These are phyloP conservation scores for Ischnura elegans DNA, from an alignment of 2,888 invertebrate species.

Conservation along the genomic window DNA sequence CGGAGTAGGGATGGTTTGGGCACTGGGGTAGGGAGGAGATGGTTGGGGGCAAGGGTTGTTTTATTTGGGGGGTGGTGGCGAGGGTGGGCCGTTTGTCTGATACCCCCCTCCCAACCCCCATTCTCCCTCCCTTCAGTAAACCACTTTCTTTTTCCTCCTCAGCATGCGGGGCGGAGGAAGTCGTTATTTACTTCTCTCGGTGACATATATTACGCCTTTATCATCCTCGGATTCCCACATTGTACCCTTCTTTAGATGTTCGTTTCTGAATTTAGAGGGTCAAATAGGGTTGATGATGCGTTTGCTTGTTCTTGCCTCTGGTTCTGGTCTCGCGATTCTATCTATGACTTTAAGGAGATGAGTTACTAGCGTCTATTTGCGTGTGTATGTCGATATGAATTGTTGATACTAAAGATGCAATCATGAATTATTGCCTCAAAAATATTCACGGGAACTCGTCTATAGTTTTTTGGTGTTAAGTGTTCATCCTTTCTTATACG, in stretches of 20 bases:
- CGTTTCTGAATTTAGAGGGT: neutral
- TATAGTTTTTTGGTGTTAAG: too few relatives aligned
- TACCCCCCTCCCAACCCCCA: neutral
- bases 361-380: too few relatives aligned
- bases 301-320: too few relatives aligned
- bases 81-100: conserved; percentile 4
- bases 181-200: conserved; percentile 23
- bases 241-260: neutral
- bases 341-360: too few relatives aligned
- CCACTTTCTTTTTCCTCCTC: conserved; percentile 4
- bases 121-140: neutral
- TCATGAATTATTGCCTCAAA: too few relatives aligned
- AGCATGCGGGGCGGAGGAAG: neutral
- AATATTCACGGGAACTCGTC: too few relatives aligned
- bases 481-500: too few relatives aligned
- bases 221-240: neutral
- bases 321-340: too few relatives aligned
- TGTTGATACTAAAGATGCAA: too few relatives aligned
- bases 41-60: conserved; percentile 28
- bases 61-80: neutral
- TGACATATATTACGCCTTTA: conserved; percentile 31
- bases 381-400: too few relatives aligned
- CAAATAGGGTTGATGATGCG: neutral
- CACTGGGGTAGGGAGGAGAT: neutral
- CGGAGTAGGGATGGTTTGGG: neutral